Percentiles rank a stretch among this genome's conserved stretches.
phyloP scores from a whole-genome alignment of 2,888 invertebrate species.

The Erebia ligea region DNA sequence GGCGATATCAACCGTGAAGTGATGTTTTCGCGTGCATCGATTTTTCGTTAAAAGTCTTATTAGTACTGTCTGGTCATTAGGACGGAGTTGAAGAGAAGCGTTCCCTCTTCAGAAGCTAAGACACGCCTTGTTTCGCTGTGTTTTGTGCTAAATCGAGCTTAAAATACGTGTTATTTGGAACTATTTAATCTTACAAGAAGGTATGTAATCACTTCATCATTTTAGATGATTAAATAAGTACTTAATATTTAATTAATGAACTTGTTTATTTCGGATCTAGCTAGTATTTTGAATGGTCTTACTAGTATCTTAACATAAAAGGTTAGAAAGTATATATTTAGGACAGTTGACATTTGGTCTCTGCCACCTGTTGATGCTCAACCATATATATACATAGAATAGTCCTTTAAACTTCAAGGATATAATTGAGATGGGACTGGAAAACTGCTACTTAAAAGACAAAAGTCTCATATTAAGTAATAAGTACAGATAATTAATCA shows the following conservation, averaged over 20 bases:
- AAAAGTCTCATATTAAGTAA: too few species aligned
- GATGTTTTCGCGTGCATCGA: constrained; percentile 56
- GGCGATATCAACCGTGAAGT: neutral
- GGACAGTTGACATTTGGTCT: neutral
- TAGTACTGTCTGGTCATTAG: constrained; percentile 19
- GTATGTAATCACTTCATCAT: neutral
- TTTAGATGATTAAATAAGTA: neutral
- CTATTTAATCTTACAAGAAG: neutral
- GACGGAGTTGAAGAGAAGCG: constrained; percentile 12
- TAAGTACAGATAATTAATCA: too few species aligned
- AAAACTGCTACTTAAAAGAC: too few species aligned
- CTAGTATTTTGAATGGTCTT: neutral
- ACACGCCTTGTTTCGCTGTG: neutral
- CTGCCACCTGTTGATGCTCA: constrained; percentile 1
- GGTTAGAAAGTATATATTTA: neutral
- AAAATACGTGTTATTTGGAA: neutral
- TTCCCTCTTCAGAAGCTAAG: neutral
- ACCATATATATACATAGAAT: neutral
- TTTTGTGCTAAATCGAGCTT: neutral
- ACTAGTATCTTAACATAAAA: neutral
- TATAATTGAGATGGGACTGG: too few species aligned
- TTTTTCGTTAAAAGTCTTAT: constrained; percentile 61
- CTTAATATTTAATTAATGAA: too few species aligned
- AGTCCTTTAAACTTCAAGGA: too few species aligned
- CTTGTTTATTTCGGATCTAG: neutral